Conservation (phyloP, 2,888 invertebrate genomes). For the Archips crataeganus region DNA sequence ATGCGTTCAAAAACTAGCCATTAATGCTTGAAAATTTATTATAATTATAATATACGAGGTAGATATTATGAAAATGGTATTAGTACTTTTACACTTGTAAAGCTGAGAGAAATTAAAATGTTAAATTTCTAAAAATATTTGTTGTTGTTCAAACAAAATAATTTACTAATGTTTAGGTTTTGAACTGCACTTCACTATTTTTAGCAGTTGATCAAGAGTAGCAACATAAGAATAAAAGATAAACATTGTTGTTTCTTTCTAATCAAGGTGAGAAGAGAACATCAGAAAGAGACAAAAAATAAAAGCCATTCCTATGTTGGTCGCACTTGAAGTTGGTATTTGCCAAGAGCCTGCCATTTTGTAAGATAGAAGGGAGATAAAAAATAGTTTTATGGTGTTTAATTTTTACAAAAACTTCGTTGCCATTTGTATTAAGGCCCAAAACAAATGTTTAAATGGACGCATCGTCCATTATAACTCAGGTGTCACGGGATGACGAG, state of each 20-base stretch:
- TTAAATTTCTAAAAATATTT: neutral
- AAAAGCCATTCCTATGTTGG: constrained; percentile 67
- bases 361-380: constrained; percentile 86
- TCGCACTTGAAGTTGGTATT: constrained; percentile 75
- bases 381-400: constrained; percentile 86
- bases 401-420: constrained; percentile 80
- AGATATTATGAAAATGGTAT: too few relatives aligned
- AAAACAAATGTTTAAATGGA: constrained; percentile 92
- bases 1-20: constrained; percentile 14
- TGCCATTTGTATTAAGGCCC: constrained; percentile 82
- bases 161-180: constrained; percentile 7
- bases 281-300: constrained; percentile 56
- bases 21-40: neutral
- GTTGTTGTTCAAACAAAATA: neutral
- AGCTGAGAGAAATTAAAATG: too few relatives aligned
- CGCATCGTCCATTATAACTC: constrained; percentile 99
- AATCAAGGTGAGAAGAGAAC: constrained; percentile 38
- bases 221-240: constrained; percentile 61
- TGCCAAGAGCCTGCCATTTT: constrained; percentile 86
- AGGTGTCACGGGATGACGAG: constrained; percentile 99
- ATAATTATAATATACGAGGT: too few relatives aligned
- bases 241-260: constrained; percentile 52
- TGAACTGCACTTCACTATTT: constrained; percentile 55
- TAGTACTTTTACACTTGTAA: too few relatives aligned
- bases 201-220: constrained; percentile 64